Evolutionary conservation across 1,140 invertebrate genomes (phyloP), one percentile per base, ranked within the genome.

Genomic region (Latrodectus geometricus): DNA sequence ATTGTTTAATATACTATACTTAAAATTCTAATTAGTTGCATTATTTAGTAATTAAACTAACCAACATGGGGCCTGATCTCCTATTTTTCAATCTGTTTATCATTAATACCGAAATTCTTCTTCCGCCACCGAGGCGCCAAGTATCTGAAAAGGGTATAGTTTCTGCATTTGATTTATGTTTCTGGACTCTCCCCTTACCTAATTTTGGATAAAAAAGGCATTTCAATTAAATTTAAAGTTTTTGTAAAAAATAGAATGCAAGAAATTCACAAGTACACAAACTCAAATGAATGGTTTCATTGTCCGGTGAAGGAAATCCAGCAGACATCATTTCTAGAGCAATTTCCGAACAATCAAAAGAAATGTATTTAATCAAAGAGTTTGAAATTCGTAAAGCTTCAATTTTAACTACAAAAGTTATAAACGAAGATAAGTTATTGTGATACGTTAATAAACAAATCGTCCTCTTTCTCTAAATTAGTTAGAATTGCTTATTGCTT

Each of bases 241-340:
- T 77, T 77, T 77, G 11, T 11, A 54, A 49, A 54, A 23, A 56
- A 77, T 54, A 11, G 12, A 50, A 77, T n/a, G n/a, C n/a, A 17
- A 54, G n/a, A n/a, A n/a, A n/a, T n/a, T n/a, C n/a, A n/a, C 73
- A 15, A 75, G 8, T 23, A n/a, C 73, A 23, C 7, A 9, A 56
- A 56, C 14, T 14, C 54, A 9, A 9, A 8, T 9, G 54, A 77
- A 15, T 77, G 75, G 75, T 56, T 21, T 52, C 48, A 77, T 23
- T 77, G 75, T 77, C 75, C 17, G 75, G 75, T 15, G 8, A 8
- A 8, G n/a, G 21, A 12, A 77, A 77, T 65, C 75, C 75, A 56
- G 52, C 49, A 11, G 75, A 77, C 21, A n/a, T n/a, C 20, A 21
- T 77, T 8, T 77, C 75, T 8, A 9, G 75, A 54, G 54, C 49